These are phyloP conservation scores for Phasianus colchicus DNA, from an alignment of 2,113 vertebrate species.

Conservation along the genomic window DNA sequence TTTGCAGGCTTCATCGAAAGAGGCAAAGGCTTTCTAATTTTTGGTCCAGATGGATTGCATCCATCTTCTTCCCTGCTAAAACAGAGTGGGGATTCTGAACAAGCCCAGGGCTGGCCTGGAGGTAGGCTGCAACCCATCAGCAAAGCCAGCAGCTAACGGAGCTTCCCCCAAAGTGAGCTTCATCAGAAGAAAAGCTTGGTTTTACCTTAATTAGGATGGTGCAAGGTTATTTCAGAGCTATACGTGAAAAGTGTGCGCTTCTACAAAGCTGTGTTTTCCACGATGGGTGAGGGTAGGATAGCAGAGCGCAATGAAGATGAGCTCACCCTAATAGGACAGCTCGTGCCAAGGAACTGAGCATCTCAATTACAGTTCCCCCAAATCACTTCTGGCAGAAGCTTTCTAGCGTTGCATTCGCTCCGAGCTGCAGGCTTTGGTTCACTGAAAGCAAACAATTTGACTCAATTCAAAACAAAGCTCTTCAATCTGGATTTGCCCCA, in stretches of 20 bases:
- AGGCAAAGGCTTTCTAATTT: background rate
- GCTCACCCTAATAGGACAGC: background rate
- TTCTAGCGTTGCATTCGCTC: background rate
- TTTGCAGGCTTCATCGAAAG: background rate
- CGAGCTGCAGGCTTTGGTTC: background rate
- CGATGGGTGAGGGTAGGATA: background rate
- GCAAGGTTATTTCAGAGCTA: background rate
- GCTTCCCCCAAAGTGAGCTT: background rate
- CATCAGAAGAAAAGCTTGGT: background rate
- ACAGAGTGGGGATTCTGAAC: background rate
- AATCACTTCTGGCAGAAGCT: background rate
- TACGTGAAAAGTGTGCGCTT: background rate
- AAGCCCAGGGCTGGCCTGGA: background rate
- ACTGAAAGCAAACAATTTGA: background rate
- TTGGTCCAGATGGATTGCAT: background rate
- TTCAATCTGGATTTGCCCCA: background rate
- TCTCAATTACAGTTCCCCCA: background rate
- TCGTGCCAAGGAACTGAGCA: background rate
- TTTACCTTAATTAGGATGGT: background rate
- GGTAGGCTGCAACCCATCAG: background rate
- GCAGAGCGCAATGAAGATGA: accelerated
- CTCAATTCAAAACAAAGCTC: background rate
- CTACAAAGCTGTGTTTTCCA: background rate
- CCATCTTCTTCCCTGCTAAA: background rate
- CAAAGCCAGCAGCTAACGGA: background rate